Evolutionary conservation across 2,797 vertebrate genomes (phyloP), one percentile per base, ranked within the genome.

Genomic region (Agapornis canus): DNA sequence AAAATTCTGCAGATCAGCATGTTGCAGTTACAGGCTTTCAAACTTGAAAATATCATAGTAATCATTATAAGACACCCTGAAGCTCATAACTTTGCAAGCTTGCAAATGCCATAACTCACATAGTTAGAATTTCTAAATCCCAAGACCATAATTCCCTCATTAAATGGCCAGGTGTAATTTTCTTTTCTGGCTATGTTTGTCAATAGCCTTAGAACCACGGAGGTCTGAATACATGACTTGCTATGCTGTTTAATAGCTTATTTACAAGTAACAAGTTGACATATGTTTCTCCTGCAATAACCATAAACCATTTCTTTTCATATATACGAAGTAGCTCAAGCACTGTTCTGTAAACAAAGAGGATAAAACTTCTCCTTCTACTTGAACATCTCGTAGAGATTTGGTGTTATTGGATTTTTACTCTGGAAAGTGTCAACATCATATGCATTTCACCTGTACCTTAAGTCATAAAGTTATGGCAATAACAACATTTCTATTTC

Each of bases 1-100:
- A 78, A 90, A 94, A 81, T 39, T 89, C 52, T 80, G 81, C 60
- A 82, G 78, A 85, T 90, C 75, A 87, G 68, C 56, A 70, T 16
- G 11, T 57, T 76, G 60, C 45, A 75, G 79, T 60, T 87, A 51
- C 5, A 51, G 20, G 23, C 40, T 83, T 87, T 78, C 37, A 80
- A 87, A 87, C 31, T 4, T 45, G 42, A 65, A 85, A 92, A 65
- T 85, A 78, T 29, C 7, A 78, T 0, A 72, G 18, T 13, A 87
- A 73, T 70, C 8, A 45, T 65, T 86, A 8, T 8, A 78, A 85
- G 29, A 45, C 49, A 65, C 27, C 68, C 57, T 49, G 37, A 93
- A 93, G 43, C 37, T 82, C 47, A 42, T 5, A 54, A 22, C 26
- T 77, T 48, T 23, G 52, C 59, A 89, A 73, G 40, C n/a, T 45